Conservation (phyloP, 2,888 invertebrate species). For the Nemotelus nigrinus region DNA sequence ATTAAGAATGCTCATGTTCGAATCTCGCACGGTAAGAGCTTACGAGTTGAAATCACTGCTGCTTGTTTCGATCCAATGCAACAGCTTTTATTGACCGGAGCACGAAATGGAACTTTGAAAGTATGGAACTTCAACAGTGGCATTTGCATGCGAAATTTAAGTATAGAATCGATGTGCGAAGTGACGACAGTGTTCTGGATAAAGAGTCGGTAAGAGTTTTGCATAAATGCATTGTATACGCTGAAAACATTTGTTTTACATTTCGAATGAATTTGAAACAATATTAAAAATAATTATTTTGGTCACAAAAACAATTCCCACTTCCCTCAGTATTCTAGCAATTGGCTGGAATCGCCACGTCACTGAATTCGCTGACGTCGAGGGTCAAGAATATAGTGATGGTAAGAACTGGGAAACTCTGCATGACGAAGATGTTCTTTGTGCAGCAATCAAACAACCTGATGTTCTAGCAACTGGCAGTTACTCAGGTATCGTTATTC, state of each 20-base stretch:
- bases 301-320: not conserved
- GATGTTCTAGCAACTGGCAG: conserved; percentile 79
- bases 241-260: too few species aligned
- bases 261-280: too few species aligned
- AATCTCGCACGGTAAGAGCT: conserved; percentile 72
- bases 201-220: conserved; percentile 66
- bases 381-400: conserved; percentile 67
- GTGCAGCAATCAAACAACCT: conserved; percentile 73
- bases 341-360: conserved; percentile 82
- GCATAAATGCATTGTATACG: too few species aligned
- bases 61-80: conserved; percentile 79
- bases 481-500: conserved; percentile 80
- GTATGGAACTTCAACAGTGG: conserved; percentile 89
- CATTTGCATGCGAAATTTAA: conserved; percentile 75
- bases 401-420: conserved; percentile 77
- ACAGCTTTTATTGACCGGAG: conserved; percentile 80
- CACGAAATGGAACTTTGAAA: conserved; percentile 78
- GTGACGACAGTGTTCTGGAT: conserved; percentile 71
- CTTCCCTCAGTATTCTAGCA: conserved; percentile 71
- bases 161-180: conserved; percentile 70
- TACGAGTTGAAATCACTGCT: conserved; percentile 79
- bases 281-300: too few species aligned
- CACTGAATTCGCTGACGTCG: conserved; percentile 73
- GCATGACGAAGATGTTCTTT: conserved; percentile 80
- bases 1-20: conserved; percentile 77